Percentiles rank a stretch among this genome's conserved stretches.
phyloP scores from a whole-genome alignment of 2,888 invertebrate genomes.

The Malthinus flaveolus region DNA sequence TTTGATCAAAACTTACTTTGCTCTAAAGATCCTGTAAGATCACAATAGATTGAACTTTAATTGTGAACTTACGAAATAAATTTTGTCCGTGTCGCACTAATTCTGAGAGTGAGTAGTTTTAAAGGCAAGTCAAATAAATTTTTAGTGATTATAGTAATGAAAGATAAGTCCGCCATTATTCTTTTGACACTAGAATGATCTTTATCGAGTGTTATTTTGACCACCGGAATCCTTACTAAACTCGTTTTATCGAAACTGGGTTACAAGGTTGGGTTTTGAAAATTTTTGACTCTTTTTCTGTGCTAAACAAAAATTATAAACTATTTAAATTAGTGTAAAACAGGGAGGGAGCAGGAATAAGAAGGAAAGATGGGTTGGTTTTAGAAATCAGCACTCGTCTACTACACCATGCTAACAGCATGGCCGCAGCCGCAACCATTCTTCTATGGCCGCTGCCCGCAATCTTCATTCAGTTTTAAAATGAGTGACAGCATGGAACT shows the following conservation, averaged over 20 bases:
- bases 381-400: slow-evolving; percentile 46
- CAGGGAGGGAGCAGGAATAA: background rate
- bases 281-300: background rate
- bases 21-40: no score
- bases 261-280: slow-evolving; percentile 10
- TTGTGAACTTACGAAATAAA: background rate
- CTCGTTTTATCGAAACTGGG: slow-evolving; percentile 32
- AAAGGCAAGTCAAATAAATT: slow-evolving; percentile 35
- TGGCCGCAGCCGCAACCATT: no score
- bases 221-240: slow-evolving; percentile 35
- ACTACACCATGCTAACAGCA: slow-evolving; percentile 48
- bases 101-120: slow-evolving; percentile 6
- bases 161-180: slow-evolving; percentile 46
- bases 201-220: slow-evolving; percentile 41
- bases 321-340: background rate
- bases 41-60: no score
- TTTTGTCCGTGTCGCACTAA: slow-evolving; percentile 12
- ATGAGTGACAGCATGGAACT: slow-evolving; percentile 54
- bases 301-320: background rate
- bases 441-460: no score
- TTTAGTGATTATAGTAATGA: slow-evolving; percentile 37
- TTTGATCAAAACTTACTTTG: no score
- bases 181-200: slow-evolving; percentile 50
- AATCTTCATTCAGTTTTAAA: slow-evolving; percentile 45
- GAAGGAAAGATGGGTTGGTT: slow-evolving; percentile 44